Percentiles rank a stretch among this genome's conserved stretches.
Conservation (phyloP, 2,888 invertebrate species). For the Eristalinus aeneus region DNA sequence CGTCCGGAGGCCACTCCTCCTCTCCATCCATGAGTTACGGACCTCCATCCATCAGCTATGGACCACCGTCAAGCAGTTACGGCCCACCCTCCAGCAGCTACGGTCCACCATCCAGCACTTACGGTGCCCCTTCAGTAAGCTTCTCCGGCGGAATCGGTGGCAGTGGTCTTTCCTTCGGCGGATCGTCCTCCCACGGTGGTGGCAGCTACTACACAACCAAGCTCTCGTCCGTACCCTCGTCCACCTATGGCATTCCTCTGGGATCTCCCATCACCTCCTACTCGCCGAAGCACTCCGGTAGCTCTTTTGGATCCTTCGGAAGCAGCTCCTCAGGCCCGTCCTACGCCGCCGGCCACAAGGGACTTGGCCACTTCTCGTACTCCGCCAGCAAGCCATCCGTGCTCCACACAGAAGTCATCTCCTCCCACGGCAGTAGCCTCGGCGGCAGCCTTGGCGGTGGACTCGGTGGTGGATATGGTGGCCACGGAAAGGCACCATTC, state of each 20-base stretch:
- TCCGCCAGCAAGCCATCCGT: slow-evolving; percentile 77
- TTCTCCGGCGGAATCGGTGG: slow-evolving; percentile 22
- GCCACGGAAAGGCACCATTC: slow-evolving; percentile 75
- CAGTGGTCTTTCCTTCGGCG: slow-evolving; percentile 26
- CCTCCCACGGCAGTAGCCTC: slow-evolving; percentile 46
- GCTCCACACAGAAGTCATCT: slow-evolving; percentile 74
- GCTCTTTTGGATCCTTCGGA: slow-evolving; percentile 32
- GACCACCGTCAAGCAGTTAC: slow-evolving; percentile 27
- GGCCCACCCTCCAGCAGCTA: slow-evolving; percentile 16
- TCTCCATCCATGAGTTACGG: slow-evolving; percentile 43
- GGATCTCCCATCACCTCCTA: slow-evolving; percentile 57
- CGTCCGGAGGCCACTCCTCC: slow-evolving; percentile 40
- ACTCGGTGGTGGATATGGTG: slow-evolving; percentile 29
- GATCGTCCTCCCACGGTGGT: slow-evolving; percentile 38
- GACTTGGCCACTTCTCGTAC: slow-evolving; percentile 77
- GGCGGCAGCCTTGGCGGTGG: slow-evolving; percentile 18
- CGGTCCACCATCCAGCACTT: neutral
- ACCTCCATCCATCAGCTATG: slow-evolving; percentile 30
- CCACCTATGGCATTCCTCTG: slow-evolving; percentile 44
- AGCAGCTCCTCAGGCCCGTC: slow-evolving; percentile 73
- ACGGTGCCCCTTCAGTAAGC: slow-evolving; percentile 33
- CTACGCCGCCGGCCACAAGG: slow-evolving; percentile 79
- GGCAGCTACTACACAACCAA: slow-evolving; percentile 46
- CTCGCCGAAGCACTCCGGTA: slow-evolving; percentile 60
- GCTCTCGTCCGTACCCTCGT: slow-evolving; percentile 35